A percentile compares a stretch with the other conserved stretches of the same genome.
phyloP scores from a whole-genome alignment of 2,797 vertebrate species.

The Malurus leucopterus region DNA sequence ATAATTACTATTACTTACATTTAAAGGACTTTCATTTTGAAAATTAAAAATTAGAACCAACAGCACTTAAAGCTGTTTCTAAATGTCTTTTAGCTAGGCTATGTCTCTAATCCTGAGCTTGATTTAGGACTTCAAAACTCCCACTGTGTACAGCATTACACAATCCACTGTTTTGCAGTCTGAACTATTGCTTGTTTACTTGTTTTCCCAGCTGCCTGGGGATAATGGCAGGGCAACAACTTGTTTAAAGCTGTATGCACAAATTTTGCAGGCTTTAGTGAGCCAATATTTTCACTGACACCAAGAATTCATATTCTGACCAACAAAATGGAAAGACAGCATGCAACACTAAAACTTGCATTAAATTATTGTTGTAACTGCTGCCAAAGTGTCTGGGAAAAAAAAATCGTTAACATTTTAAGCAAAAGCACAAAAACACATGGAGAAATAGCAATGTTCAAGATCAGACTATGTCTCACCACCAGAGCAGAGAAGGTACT shows the following conservation, averaged over 20 bases:
- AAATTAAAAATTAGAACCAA: background rate
- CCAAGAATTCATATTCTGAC: background rate
- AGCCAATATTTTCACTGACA: background rate
- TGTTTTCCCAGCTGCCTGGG: conserved; percentile 1
- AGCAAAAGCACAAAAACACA: background rate
- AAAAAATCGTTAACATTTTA: background rate
- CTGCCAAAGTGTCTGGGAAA: background rate
- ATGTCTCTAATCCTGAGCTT: background rate
- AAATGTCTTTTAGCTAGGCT: background rate
- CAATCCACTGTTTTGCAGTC: conserved; percentile 7
- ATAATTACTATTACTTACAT: background rate
- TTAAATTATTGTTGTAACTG: background rate
- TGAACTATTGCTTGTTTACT: conserved; percentile 20
- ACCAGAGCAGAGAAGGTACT: background rate
- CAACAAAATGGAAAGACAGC: background rate
- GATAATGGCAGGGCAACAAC: conserved; percentile 7
- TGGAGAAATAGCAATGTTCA: background rate
- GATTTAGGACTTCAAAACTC: conserved; percentile 11
- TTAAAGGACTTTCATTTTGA: background rate
- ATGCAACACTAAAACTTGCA: background rate
- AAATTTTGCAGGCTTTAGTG: background rate
- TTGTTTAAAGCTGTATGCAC: conserved; percentile 7
- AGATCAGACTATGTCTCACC: background rate
- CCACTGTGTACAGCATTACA: background rate
- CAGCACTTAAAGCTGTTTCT: background rate